Evolutionary conservation across 2,888 invertebrate species (phyloP).

Genomic region (Drosophila macrospina): DNA sequence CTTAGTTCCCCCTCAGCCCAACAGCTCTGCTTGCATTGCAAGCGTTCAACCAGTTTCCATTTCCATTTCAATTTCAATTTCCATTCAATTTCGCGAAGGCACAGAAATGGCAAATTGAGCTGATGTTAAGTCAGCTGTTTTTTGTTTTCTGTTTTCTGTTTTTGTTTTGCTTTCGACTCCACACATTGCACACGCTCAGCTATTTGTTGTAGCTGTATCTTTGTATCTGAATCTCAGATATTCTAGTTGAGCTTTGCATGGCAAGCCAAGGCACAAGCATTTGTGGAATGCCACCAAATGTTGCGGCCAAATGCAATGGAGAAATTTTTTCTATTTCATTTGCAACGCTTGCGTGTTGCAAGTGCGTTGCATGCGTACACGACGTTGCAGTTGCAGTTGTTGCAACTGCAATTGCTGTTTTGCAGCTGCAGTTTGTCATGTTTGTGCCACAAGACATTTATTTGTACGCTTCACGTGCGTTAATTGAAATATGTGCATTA

Average conservation of each 20-base stretch:
- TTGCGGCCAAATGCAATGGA: constrained; percentile 40
- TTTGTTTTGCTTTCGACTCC: constrained; percentile 50
- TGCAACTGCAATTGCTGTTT: constrained; percentile 30
- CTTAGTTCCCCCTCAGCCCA: neutral
- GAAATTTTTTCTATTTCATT: constrained; percentile 58
- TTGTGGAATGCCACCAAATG: constrained; percentile 59
- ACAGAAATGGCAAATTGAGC: constrained; percentile 40
- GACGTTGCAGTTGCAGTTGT: constrained; percentile 13
- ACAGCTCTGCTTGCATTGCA: neutral
- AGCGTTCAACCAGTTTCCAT: constrained; percentile 63
- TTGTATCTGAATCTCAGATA: constrained; percentile 22
- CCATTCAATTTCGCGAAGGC: constrained; percentile 50
- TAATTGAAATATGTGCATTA: constrained; percentile 74
- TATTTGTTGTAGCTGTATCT: constrained; percentile 40
- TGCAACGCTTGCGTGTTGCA: constrained; percentile 53
- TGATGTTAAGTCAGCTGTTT: constrained; percentile 68
- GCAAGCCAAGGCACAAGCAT: constrained; percentile 31
- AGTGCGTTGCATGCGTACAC: constrained; percentile 52
- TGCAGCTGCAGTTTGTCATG: constrained; percentile 75
- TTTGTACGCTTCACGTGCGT: constrained; percentile 62
- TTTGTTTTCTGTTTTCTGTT: constrained; percentile 75
- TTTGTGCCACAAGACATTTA: constrained; percentile 56
- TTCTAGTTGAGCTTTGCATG: constrained; percentile 63
- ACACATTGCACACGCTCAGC: constrained; percentile 10
- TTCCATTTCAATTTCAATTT: constrained; percentile 67